Base-by-base conservation (phyloP, 2,113 vertebrate species). In the Phyllostomus hastatus region DNA sequence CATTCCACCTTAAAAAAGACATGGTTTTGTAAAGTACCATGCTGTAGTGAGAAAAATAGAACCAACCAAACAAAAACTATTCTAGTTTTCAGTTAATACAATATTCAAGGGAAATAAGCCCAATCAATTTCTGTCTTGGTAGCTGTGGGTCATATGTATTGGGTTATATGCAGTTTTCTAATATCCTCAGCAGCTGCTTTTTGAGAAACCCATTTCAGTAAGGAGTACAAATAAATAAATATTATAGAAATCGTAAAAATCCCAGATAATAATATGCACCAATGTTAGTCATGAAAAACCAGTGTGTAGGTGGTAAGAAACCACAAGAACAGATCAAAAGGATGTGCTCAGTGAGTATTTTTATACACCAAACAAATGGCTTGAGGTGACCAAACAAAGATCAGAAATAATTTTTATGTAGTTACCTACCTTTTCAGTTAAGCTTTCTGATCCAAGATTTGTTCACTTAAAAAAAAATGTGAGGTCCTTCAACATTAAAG, bases 301-400 rank as follows among this genome's bases (percentile, higher is more conserved):
- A 94, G 61, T 96, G 97, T 98, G 79, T 87, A 96, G 6, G 75
- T 95, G 75, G 69, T 89, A 89, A 82, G 94, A 98, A 97, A 96
- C 86, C 97, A 7, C 83, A 31, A 82, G 69, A 78, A 85, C 16
- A 82, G 95, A 95, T 98, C 97, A 97, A 95, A 92, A 94, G 95
- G 95, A 96, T 91, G 96, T 89, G 93, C 38, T 97, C 96, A 95
- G 97, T 98, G 97, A 84, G 87, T 96, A 97, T 97, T 93, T 93
- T 89, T 88, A 97, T 89, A 97, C 84, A 91, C 73, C 97, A 98
- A 98, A 95, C 98, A 99, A 98, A 98, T 98, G 98, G 98, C 98
- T 98, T 98, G 98, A 98, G 94, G 92, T 96, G 89, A 97, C 85
- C 22, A 96, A 97, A 90, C 35, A 97, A 86, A 93, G 93, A 91